Percentiles rank a stretch among this genome's conserved stretches.
Conservation (phyloP, 2,113 vertebrate genomes). For the Micronisus gabar region DNA sequence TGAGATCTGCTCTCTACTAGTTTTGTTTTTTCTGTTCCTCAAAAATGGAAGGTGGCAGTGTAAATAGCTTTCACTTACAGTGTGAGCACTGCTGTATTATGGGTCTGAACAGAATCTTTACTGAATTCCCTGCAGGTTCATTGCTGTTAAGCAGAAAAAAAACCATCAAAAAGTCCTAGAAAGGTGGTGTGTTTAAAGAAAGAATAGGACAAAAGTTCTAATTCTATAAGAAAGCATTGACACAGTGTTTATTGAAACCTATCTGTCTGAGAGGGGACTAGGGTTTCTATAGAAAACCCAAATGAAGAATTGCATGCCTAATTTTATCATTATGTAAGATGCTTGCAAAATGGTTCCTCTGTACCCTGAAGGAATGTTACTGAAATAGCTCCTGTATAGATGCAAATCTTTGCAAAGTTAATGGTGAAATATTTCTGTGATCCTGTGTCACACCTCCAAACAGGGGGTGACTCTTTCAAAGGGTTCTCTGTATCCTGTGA, state of each 20-base stretch:
- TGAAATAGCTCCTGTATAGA: not conserved
- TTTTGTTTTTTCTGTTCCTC: not conserved
- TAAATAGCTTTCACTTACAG: slow-evolving; percentile 15
- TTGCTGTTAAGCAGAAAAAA: slow-evolving; percentile 14
- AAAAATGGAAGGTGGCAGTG: not conserved
- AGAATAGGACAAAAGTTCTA: not conserved
- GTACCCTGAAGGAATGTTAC: not conserved
- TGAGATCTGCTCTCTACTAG: not conserved
- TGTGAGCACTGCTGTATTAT: not conserved
- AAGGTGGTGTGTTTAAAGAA: not conserved
- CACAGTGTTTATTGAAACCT: slow-evolving; percentile 58
- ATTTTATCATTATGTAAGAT: slow-evolving; percentile 28
- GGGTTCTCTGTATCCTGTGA: not conserved
- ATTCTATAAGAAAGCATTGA: slow-evolving; percentile 37
- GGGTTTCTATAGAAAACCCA: slow-evolving; percentile 11
- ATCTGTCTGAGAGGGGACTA: slow-evolving; percentile 1
- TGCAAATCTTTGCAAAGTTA: not conserved
- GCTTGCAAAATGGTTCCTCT: not conserved
- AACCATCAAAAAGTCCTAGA: not conserved
- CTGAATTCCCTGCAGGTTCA: not conserved
- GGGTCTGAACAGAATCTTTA: not conserved
- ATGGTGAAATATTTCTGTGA: slow-evolving; percentile 27
- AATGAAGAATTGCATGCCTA: not conserved
- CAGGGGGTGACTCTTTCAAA: not conserved
- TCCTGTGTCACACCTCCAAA: slow-evolving; percentile 24